Evolutionary conservation across 2,113 vertebrate genomes (phyloP).

Genomic region (Calyptommatus sinebrachiatus): DNA sequence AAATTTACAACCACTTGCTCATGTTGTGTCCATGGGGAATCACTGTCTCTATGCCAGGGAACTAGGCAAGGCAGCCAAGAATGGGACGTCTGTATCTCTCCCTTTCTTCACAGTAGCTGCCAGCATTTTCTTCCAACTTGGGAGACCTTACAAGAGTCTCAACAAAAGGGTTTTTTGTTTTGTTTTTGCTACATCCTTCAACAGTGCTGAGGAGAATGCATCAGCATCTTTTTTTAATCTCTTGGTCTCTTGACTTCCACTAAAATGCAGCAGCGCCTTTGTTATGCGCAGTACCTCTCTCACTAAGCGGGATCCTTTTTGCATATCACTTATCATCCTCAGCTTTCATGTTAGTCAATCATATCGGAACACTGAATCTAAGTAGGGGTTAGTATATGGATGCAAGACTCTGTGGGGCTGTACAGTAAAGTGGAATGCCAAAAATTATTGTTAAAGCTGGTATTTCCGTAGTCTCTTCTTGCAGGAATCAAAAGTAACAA

Average conservation of each 20-base stretch:
- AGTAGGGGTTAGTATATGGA: no score
- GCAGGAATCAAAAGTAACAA: no score
- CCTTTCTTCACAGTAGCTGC: conserved; percentile 2
- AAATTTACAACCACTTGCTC: conserved; percentile 27
- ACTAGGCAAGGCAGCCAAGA: conserved; percentile 19
- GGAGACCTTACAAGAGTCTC: not conserved
- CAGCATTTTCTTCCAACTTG: not conserved
- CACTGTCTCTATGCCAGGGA: conserved; percentile 17
- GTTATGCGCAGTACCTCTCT: not conserved
- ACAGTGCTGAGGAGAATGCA: not conserved
- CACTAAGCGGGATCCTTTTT: not conserved
- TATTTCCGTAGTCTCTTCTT: no score
- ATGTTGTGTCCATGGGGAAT: conserved; percentile 23
- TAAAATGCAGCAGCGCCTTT: not conserved
- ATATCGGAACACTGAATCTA: no score
- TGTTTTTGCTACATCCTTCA: not conserved
- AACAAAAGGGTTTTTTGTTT: not conserved
- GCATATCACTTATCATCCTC: not conserved
- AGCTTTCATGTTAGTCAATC: not conserved
- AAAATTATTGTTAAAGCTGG: no score
- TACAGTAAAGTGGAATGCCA: no score
- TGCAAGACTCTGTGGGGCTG: no score
- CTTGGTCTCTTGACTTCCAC: not conserved
- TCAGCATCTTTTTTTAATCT: not conserved
- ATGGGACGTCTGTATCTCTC: not conserved